Conservation (phyloP, 1,140 invertebrate genomes). For the Teleogryllus occipitalis region DNA sequence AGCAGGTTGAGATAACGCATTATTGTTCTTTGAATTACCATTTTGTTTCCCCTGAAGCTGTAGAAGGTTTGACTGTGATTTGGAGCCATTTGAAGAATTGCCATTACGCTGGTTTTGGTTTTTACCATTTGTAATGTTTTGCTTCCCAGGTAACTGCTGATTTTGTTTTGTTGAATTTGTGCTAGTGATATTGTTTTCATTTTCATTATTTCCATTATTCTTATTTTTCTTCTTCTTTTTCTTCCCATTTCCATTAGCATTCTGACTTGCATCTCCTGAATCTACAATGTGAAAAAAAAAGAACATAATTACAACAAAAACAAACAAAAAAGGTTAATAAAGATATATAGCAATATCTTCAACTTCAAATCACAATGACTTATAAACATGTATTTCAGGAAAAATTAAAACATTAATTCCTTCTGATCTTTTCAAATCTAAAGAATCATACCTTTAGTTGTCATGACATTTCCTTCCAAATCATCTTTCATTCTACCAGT, state of each 20-base stretch:
- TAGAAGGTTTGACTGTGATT: neutral
- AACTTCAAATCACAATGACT: too few relatives aligned
- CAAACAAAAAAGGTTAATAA: too few relatives aligned
- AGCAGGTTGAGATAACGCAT: conserved; percentile 36
- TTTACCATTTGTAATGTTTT: neutral
- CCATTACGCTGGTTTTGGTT: neutral
- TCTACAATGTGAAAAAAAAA: too few relatives aligned
- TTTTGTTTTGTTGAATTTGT: neutral
- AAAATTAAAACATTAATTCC: too few relatives aligned
- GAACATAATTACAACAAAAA: too few relatives aligned
- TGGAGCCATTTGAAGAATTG: neutral
- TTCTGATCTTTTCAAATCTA: too few relatives aligned
- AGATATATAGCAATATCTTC: too few relatives aligned
- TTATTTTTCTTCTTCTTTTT: conserved; percentile 54
- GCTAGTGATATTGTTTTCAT: neutral
- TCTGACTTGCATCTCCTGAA: conserved; percentile 6
- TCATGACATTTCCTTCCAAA: conserved; percentile 21
- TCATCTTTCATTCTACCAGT: conserved; percentile 49
- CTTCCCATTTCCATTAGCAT: conserved; percentile 31
- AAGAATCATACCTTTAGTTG: neutral
- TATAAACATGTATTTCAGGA: too few relatives aligned
- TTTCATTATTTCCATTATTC: conserved; percentile 34
- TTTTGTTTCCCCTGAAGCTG: neutral
- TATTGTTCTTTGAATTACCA: neutral
- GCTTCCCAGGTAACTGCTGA: conserved; percentile 7